Evolutionary conservation across 2,888 invertebrate species (phyloP), one percentile per base, ranked within the genome.

Genomic region (Polyommatus icarus): DNA sequence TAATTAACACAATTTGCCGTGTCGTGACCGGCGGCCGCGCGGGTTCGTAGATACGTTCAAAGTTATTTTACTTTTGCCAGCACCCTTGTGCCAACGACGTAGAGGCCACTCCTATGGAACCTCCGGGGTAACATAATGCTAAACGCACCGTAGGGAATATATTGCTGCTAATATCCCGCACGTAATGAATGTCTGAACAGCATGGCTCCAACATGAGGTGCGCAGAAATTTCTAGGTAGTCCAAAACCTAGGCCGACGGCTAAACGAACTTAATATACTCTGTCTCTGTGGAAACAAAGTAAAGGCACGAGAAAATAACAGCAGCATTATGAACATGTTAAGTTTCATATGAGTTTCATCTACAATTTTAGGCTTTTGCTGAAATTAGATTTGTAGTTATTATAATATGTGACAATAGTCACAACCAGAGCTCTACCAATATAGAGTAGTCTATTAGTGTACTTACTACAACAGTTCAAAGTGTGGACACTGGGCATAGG

Each of bases 131-230:
- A 54, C 3, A 54, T 54, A 54, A 18, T 0, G 3, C 1, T 54
- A 0, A 54, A 54, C 54, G 54, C 18, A 18, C 54, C 18, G 54
- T 46, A 57, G 78, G 78, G 81, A 81, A 83, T 81, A 80, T 78
- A 82, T 81, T 80, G 80, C 82, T 79, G 79, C 73, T 78, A 79
- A 76, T 83, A 83, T 83, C 82, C 80, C 71, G 80, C 84, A 84
- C 83, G 84, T 80, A 81, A 80, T 78, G 84, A 80, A 81, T 84
- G 78, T 78, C 76, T 83, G 81, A 82, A 76, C 78, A 81, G 81
- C 78, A 24, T 71, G 18, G 29, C 71, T 73, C 75, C 71, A 36
- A n/a, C 72, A 77, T 73, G 36, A 46, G 73, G 40, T 77, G 75
- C 75, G 50, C 61, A 67, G 50, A 75, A 67, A 67, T 67, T 67